Evolutionary conservation across 2,888 invertebrate genomes (phyloP).

Genomic region (Thumatha senex): DNA sequence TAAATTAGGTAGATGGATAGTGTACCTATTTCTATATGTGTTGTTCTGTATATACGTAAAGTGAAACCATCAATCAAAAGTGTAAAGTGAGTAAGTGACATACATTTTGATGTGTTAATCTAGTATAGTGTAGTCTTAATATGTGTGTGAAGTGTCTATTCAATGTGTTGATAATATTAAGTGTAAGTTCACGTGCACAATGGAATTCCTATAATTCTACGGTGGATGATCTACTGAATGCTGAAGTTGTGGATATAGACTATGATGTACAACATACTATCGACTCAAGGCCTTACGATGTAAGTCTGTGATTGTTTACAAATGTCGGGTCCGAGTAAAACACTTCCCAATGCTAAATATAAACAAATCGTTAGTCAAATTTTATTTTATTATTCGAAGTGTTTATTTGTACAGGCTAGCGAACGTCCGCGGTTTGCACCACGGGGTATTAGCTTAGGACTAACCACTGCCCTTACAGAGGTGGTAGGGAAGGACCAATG

Average conservation of each 20-base stretch:
- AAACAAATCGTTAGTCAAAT: conserved; percentile 2
- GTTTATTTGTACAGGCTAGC: not conserved
- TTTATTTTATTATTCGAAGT: not conserved
- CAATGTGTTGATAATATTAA: conserved; percentile 12
- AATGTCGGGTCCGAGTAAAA: not conserved
- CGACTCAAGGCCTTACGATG: conserved; percentile 4
- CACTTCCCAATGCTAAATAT: not conserved
- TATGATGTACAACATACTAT: conserved; percentile 5
- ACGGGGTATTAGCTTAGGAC: no score
- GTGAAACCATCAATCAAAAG: not conserved
- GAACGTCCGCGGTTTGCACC: not conserved
- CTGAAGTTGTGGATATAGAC: not conserved
- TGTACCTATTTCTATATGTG: not conserved
- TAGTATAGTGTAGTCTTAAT: not conserved
- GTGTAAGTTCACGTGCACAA: conserved; percentile 7
- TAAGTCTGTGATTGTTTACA: conserved; percentile 13
- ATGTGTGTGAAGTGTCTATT: conserved; percentile 9
- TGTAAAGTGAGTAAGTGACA: not conserved
- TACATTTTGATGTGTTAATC: not conserved
- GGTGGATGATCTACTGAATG: not conserved
- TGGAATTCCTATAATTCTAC: not conserved
- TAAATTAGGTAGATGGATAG: not conserved
- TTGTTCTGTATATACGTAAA: no score
- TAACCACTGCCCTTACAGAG: no score
- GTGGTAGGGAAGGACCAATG: no score